phyloP scores from a whole-genome alignment of 2,113 vertebrate species.

The Columba janthina region DNA sequence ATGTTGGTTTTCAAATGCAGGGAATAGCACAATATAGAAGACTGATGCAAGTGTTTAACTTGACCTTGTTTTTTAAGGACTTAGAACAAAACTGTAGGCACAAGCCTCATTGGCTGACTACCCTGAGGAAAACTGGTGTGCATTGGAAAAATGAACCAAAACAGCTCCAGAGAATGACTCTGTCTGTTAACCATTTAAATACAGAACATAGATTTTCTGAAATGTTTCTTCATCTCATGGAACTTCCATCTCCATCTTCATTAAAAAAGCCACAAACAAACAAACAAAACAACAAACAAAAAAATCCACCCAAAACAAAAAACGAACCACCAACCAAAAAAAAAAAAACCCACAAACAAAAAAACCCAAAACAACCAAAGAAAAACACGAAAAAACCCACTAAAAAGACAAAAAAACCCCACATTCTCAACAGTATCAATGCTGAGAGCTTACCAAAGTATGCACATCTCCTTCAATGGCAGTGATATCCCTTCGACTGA shows the following conservation, averaged over 20 bases:
- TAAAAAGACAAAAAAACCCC: too few relatives aligned
- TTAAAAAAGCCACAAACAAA: background rate
- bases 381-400: too few relatives aligned
- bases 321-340: too few relatives aligned
- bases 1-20: background rate
- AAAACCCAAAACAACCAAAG: too few relatives aligned
- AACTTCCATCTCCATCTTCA: background rate
- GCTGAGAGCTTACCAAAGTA: constrained; percentile 80
- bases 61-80: background rate
- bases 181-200: background rate
- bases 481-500: constrained; percentile 80
- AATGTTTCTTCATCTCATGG: background rate
- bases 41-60: background rate
- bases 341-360: too few relatives aligned
- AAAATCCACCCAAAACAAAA: too few relatives aligned
- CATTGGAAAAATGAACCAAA: too few relatives aligned
- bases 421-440: too few relatives aligned
- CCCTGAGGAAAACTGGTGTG: background rate
- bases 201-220: background rate
- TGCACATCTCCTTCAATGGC: constrained; percentile 75
- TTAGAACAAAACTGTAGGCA: background rate
- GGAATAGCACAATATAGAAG: background rate
- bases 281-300: too few relatives aligned
- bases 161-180: background rate
- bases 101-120: background rate